phyloP scores from a whole-genome alignment of 2,113 vertebrate genomes.

The Pangasianodon hypophthalmus region DNA sequence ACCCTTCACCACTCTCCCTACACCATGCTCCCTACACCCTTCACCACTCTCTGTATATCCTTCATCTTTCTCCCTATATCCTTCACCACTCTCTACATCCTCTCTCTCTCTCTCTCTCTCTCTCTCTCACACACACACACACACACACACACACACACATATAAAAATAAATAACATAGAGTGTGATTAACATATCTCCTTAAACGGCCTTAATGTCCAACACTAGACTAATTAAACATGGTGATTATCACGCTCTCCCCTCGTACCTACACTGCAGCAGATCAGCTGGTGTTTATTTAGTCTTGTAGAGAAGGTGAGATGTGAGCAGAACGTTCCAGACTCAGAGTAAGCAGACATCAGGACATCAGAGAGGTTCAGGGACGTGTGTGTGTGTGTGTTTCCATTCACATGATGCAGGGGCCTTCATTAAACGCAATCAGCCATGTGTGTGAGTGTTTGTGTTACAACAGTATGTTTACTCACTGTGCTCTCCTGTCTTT shows the following conservation, averaged over 20 bases:
- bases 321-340: constrained; percentile 23
- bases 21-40: background rate
- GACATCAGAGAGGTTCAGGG: constrained; percentile 66
- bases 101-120: background rate
- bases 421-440: background rate
- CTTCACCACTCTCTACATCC: background rate
- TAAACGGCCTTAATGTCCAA: background rate
- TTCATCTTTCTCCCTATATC: no score
- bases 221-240: constrained; percentile 23
- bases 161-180: background rate
- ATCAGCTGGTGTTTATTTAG: constrained; percentile 21
- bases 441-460: constrained; percentile 25
- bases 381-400: constrained; percentile 33
- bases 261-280: background rate
- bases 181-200: background rate
- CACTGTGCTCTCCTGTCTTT: background rate
- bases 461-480: background rate
- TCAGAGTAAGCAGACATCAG: constrained; percentile 21
- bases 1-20: background rate
- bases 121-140: background rate
- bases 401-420: background rate
- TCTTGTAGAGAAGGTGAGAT: constrained; percentile 15
- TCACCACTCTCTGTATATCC: background rate
- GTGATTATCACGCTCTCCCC: background rate
- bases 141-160: background rate